Evolutionary conservation across 2,888 invertebrate genomes (phyloP).

Genomic region (Euplexia lucipara): DNA sequence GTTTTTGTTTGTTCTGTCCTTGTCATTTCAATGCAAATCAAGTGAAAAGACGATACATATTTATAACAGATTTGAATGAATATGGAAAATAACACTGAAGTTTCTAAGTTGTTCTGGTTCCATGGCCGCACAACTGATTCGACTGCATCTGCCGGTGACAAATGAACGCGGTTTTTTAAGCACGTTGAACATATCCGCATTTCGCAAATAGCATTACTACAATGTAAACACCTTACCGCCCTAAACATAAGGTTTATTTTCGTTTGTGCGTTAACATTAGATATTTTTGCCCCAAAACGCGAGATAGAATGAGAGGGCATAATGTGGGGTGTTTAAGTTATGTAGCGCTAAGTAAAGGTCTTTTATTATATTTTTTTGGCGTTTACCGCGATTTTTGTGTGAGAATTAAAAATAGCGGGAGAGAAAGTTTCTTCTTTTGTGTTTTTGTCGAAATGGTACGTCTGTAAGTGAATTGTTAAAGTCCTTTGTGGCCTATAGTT

Average conservation of each 20-base stretch:
- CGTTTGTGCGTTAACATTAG: constrained; percentile 13
- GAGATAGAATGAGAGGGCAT: constrained; percentile 79
- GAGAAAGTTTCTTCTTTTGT: constrained; percentile 33
- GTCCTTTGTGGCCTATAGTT: constrained; percentile 31
- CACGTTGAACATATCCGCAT: constrained; percentile 81
- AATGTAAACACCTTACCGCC: constrained; percentile 57
- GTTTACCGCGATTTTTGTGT: constrained; percentile 64
- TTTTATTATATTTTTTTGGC: constrained; percentile 75
- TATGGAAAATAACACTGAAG: background rate
- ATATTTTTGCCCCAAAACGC: constrained; percentile 56
- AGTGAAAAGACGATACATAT: too few species aligned
- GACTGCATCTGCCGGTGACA: constrained; percentile 89
- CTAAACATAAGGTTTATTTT: constrained; percentile 63
- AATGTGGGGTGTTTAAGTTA: constrained; percentile 85
- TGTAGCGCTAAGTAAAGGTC: constrained; percentile 79
- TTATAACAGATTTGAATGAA: background rate
- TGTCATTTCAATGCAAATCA: too few species aligned
- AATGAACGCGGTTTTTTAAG: constrained; percentile 90
- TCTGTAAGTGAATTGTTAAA: constrained; percentile 44
- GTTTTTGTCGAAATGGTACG: constrained; percentile 37
- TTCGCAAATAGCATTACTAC: constrained; percentile 64
- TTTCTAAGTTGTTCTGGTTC: constrained; percentile 49
- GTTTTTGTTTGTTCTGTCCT: too few species aligned
- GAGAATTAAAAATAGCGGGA: constrained; percentile 54
- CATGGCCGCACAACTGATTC: constrained; percentile 77